Evolutionary conservation across 1,140 invertebrate species (phyloP).

Genomic region (Pseudobourletiella spinata): DNA sequence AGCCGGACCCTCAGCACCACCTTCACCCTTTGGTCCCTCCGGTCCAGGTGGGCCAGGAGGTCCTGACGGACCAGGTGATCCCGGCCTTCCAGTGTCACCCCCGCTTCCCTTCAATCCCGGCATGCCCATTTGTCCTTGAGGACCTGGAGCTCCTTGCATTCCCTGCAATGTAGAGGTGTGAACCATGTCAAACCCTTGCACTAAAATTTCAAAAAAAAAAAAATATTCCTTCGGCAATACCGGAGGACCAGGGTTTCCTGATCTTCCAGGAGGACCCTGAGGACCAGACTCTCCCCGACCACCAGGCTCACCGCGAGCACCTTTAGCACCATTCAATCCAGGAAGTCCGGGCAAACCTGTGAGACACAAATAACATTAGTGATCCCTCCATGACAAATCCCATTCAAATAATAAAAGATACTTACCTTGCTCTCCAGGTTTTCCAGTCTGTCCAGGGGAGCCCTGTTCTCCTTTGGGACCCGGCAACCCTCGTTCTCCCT

Average conservation of each 20-base stretch:
- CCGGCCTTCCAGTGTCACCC: slow-evolving; percentile 61
- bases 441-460: slow-evolving; percentile 48
- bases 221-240: no score
- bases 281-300: slow-evolving; percentile 62
- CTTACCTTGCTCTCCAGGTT: slow-evolving; percentile 43
- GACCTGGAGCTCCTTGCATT: slow-evolving; percentile 43
- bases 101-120: slow-evolving; percentile 61
- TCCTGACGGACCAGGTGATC: slow-evolving; percentile 58
- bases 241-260: slow-evolving; percentile 57
- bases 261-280: slow-evolving; percentile 58
- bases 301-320: slow-evolving; percentile 62
- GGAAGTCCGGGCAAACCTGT: slow-evolving; percentile 54
- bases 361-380: no score
- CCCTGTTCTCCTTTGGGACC: slow-evolving; percentile 66
- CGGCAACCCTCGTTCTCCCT: slow-evolving; percentile 59
- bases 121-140: slow-evolving; percentile 54
- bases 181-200: background rate
- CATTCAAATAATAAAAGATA: no score
- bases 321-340: slow-evolving; percentile 59
- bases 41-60: slow-evolving; percentile 55
- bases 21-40: slow-evolving; percentile 39
- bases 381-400: no score
- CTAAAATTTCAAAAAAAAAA: no score
- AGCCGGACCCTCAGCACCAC: slow-evolving; percentile 41
- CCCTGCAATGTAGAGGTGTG: slow-evolving; percentile 48